A percentile compares a stretch with the other conserved stretches of the same genome.
Conservation (phyloP, 2,113 vertebrate species). For the Monopterus albus region DNA sequence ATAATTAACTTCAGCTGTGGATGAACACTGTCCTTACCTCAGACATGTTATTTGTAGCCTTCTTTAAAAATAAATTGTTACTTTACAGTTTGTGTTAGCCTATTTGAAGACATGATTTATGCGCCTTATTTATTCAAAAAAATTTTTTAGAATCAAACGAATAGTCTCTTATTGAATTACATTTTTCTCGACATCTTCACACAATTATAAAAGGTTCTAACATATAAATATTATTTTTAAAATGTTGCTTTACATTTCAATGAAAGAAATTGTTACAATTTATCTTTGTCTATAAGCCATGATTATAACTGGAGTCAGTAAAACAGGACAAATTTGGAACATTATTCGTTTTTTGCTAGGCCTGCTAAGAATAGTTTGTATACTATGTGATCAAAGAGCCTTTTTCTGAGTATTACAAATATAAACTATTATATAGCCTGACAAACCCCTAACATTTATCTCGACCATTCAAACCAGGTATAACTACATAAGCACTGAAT, state of each 20-base stretch:
- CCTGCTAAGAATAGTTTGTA: no score
- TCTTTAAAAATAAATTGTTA: conserved; percentile 20
- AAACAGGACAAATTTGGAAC: conserved; percentile 27
- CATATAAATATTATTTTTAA: no score
- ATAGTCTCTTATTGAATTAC: not conserved
- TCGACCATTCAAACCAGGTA: no score
- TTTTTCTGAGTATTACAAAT: not conserved
- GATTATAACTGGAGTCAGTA: conserved; percentile 13
- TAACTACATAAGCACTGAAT: no score
- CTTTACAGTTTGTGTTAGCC: conserved; percentile 5
- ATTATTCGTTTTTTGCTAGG: not conserved
- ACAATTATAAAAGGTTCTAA: no score
- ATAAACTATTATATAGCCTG: no score
- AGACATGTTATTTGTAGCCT: conserved; percentile 50
- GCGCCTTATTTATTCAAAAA: conserved; percentile 31
- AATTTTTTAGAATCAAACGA: not conserved
- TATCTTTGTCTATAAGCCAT: conserved; percentile 69
- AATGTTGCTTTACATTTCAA: conserved; percentile 44
- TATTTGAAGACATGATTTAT: not conserved
- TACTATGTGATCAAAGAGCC: no score
- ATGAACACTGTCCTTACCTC: conserved; percentile 69
- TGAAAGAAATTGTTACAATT: conserved; percentile 71
- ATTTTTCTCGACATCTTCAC: not conserved
- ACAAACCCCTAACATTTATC: no score
- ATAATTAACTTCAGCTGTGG: conserved; percentile 53